These are phyloP conservation scores for Meteorus sp. DNA, from an alignment of 1,140 invertebrate genomes.

Conservation along the genomic window DNA sequence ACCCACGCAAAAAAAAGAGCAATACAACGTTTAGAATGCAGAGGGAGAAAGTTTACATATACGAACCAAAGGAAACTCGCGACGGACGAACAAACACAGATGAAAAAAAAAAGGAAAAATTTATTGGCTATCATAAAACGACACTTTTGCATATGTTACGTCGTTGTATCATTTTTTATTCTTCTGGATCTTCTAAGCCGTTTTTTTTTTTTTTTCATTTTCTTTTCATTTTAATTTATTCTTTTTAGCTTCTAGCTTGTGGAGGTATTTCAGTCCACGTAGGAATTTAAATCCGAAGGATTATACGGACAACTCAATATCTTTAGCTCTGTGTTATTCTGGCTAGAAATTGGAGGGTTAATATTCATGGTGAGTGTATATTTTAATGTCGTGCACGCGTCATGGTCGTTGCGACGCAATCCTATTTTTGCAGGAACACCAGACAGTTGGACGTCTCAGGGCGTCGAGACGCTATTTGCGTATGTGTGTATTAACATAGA, in stretches of 20 bases:
- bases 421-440: slow-evolving; percentile 47
- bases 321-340: background rate
- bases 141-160: background rate
- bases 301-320: no score
- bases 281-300: background rate
- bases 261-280: background rate
- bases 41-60: slow-evolving; percentile 35
- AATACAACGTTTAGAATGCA: slow-evolving; percentile 29
- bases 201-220: slow-evolving; percentile 1
- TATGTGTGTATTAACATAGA: slow-evolving; percentile 5
- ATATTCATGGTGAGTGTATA: background rate
- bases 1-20: slow-evolving; percentile 34
- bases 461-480: slow-evolving; percentile 31
- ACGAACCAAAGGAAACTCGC: slow-evolving; percentile 24
- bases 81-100: slow-evolving; percentile 42
- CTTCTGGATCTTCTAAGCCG: background rate
- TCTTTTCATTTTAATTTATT: background rate
- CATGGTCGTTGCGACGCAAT: slow-evolving; percentile 31
- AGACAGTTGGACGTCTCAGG: slow-evolving; percentile 50
- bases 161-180: background rate
- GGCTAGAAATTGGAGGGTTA: no score
- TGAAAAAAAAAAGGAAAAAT: slow-evolving; percentile 37
- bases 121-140: slow-evolving; percentile 33
- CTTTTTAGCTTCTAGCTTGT: background rate
- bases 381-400: background rate